Base-by-base conservation (phyloP, 1,140 invertebrate genomes). In the Drosophila quadrilineata region DNA sequence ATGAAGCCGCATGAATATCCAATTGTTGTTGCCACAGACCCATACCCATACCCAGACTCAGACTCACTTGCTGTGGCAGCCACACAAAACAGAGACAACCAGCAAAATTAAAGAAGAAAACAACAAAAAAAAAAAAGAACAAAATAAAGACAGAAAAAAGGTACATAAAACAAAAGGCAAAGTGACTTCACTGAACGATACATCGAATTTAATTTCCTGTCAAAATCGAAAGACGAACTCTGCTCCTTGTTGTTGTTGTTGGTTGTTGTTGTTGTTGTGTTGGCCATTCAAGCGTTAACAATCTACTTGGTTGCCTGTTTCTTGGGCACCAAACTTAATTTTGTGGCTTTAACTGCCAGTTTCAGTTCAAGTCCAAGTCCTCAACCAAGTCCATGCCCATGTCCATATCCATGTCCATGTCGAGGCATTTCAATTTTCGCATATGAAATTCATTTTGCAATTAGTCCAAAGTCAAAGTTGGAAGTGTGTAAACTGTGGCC, bases 171-270 rank as follows among this genome's bases (percentile, higher is more conserved):
- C 75, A 72, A 86, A 79, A 60, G 74, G 46, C 60, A 57, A 74
- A 71, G 57, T 46, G 49, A 57, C 64, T 64, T 26, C 28, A 10
- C 17, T 22, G 50, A 45, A 63, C 74, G 68, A 85, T 86, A 85
- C 80, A 85, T 85, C 71, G 79, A 85, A 85, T 85, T 85, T 86
- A 85, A 85, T 85, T 85, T 85, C 79, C 79, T 85, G 79, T 84
- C 80, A 72, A 85, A 86, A 86, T 86, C 80, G 75, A 86, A n/a
- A 59, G 63, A 46, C 31, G 56, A 41, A 22, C 3, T 22, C 19
- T 19, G 12, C 12, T 28, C 22, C 31, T 16, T 46, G 29, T 10
- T 53, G 40, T 9, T 45, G 38, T 62, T 43, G 28, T 43, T 40
- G 36, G 49, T 38, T 57, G 43, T 4, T 57, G 45, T 10, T 40